phyloP scores from a whole-genome alignment of 2,797 vertebrate species.

The Moxostoma hubbsi region DNA sequence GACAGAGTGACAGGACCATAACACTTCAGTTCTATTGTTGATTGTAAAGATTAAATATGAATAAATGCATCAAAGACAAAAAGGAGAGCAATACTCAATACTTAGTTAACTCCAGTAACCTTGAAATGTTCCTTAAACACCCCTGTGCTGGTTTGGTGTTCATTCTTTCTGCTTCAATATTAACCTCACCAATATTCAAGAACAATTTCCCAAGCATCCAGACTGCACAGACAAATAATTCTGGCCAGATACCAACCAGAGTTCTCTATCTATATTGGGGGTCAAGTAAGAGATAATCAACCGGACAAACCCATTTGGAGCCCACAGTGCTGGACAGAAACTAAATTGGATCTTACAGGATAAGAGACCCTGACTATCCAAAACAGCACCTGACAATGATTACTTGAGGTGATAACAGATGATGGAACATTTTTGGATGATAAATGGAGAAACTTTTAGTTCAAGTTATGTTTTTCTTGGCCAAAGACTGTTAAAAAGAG shows the following conservation, averaged over 20 bases:
- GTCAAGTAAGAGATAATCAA: slow-evolving; percentile 26
- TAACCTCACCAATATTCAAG: not conserved
- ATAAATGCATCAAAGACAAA: not conserved
- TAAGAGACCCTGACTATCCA: slow-evolving; percentile 10
- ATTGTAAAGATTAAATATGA: slow-evolving; percentile 13
- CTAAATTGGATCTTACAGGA: slow-evolving; percentile 43
- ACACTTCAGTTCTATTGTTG: not conserved
- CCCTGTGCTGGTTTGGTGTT: not conserved
- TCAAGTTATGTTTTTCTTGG: slow-evolving; percentile 19
- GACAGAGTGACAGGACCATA: too few relatives aligned
- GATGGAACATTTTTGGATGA: slow-evolving; percentile 4
- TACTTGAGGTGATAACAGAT: slow-evolving; percentile 5
- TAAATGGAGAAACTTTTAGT: not conserved
- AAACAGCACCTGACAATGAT: slow-evolving; percentile 29
- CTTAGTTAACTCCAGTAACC: not conserved
- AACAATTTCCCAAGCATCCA: not conserved
- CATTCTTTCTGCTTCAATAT: not conserved
- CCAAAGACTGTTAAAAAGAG: slow-evolving; percentile 3
- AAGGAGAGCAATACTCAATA: not conserved
- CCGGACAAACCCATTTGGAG: slow-evolving; percentile 28
- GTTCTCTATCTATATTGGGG: not conserved
- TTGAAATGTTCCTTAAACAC: not conserved
- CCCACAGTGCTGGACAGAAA: slow-evolving; percentile 27
- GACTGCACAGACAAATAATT: not conserved
- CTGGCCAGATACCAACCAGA: slow-evolving; percentile 3